These are phyloP conservation scores for Eremobia ochroleuca DNA, from an alignment of 2,888 invertebrate species.

Conservation along the genomic window DNA sequence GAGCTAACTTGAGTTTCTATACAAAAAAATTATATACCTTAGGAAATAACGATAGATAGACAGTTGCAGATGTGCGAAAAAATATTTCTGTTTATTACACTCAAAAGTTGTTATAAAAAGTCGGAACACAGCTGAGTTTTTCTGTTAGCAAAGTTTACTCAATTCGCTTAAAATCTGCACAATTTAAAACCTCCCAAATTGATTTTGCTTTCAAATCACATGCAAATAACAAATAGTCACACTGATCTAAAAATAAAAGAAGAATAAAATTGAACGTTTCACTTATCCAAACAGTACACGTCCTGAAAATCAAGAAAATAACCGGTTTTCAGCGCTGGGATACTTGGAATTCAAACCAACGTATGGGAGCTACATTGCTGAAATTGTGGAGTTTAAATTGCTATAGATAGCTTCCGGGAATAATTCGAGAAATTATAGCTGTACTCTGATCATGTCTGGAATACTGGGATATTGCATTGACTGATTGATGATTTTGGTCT, in stretches of 20 bases:
- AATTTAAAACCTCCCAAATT: background rate
- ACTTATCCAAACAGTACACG: constrained; percentile 34
- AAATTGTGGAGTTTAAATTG: constrained; percentile 31
- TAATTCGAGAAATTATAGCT: constrained; percentile 12
- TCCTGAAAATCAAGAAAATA: constrained; percentile 34
- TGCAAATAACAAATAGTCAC: background rate
- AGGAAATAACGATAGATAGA: background rate
- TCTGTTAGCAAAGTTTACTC: too few relatives aligned
- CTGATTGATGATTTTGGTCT: background rate
- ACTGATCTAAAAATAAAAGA: constrained; percentile 8
- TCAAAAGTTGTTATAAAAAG: background rate
- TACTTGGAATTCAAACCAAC: constrained; percentile 35
- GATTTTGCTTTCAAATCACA: background rate
- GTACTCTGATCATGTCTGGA: constrained; percentile 12
- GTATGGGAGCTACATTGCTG: constrained; percentile 16
- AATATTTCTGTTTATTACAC: background rate
- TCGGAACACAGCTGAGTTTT: background rate
- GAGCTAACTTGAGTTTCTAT: background rate
- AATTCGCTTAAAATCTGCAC: background rate
- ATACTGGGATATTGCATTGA: constrained; percentile 1
- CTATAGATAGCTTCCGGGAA: constrained; percentile 18
- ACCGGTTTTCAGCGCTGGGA: constrained; percentile 17
- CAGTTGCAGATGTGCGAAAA: too few relatives aligned
- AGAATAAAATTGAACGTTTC: background rate
- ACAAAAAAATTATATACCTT: background rate